These are phyloP conservation scores for Cardinalis cardinalis DNA, from an alignment of 2,113 vertebrate genomes.

Conservation along the genomic window DNA sequence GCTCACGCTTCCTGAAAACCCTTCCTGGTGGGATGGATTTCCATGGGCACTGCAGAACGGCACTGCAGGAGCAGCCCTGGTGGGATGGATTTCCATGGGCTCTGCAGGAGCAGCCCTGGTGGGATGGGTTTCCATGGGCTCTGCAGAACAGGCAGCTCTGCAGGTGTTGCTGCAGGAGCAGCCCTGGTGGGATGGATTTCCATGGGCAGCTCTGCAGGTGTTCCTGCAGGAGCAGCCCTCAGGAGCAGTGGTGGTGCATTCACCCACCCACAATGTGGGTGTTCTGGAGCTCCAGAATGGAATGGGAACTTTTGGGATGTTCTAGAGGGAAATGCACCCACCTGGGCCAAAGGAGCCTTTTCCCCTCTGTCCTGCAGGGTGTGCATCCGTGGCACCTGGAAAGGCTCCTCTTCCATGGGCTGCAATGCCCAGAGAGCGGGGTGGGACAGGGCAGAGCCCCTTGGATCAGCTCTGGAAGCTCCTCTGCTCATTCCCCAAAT, in stretches of 20 bases:
- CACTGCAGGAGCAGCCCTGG: too few relatives aligned
- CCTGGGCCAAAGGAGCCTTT: background rate
- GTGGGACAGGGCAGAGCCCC: background rate
- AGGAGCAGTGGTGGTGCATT: fast-evolving
- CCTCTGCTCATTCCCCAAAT: background rate
- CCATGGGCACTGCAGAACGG: too few relatives aligned
- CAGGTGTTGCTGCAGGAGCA: too few relatives aligned
- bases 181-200: too few relatives aligned
- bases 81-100: too few relatives aligned
- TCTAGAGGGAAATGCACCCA: background rate
- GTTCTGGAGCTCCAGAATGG: background rate
- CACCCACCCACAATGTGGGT: background rate
- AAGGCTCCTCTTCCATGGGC: background rate
- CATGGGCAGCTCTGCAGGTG: background rate
- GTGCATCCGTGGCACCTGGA: background rate
- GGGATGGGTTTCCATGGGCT: too few relatives aligned
- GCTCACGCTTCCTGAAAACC: too few relatives aligned
- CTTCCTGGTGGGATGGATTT: too few relatives aligned
- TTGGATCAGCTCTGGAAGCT: background rate
- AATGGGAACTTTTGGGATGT: background rate
- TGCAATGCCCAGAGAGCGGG: fast-evolving
- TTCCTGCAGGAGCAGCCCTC: background rate
- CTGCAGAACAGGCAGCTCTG: too few relatives aligned
- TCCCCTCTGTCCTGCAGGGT: background rate
- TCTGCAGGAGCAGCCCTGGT: too few relatives aligned